These are phyloP conservation scores for Leptopilina clavipes DNA, from an alignment of 1,140 invertebrate genomes.

Conservation along the genomic window DNA sequence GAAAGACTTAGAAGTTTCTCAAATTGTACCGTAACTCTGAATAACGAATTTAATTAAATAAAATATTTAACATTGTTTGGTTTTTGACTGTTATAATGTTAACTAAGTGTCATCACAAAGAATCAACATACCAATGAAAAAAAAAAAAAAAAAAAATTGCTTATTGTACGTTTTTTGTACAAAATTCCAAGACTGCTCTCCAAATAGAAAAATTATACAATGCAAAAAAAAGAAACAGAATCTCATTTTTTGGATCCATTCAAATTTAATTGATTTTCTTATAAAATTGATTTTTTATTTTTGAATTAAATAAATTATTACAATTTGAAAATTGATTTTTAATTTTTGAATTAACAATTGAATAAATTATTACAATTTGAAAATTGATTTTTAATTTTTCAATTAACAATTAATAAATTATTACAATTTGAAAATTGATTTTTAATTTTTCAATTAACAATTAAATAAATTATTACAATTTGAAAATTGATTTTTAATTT, in stretches of 20 bases:
- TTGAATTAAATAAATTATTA: too few relatives aligned
- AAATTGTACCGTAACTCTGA: constrained; percentile 27
- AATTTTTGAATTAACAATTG: too few relatives aligned
- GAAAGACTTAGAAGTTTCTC: neutral
- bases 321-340: too few relatives aligned
- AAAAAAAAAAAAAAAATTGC: constrained; percentile 12
- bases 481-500: too few relatives aligned
- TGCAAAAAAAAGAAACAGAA: neutral
- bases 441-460: too few relatives aligned
- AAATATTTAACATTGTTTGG: constrained; percentile 34
- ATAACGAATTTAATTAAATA: constrained; percentile 34
- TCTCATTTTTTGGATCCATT: neutral
- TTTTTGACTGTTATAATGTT: constrained; percentile 34
- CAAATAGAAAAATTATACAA: constrained; percentile 34
- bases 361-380: too few relatives aligned
- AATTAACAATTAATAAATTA: too few relatives aligned
- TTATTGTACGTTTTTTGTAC: constrained; percentile 34
- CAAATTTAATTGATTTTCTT: too few relatives aligned
- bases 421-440: too few relatives aligned
- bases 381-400: too few relatives aligned
- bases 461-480: too few relatives aligned
- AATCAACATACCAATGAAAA: constrained; percentile 19
- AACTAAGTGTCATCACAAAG: constrained; percentile 25
- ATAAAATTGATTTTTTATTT: too few relatives aligned
- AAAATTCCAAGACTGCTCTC: constrained; percentile 34